Evolutionary conservation across 1,140 invertebrate genomes (phyloP), one percentile per base, ranked within the genome.

Genomic region (Aphidius gifuensis): DNA sequence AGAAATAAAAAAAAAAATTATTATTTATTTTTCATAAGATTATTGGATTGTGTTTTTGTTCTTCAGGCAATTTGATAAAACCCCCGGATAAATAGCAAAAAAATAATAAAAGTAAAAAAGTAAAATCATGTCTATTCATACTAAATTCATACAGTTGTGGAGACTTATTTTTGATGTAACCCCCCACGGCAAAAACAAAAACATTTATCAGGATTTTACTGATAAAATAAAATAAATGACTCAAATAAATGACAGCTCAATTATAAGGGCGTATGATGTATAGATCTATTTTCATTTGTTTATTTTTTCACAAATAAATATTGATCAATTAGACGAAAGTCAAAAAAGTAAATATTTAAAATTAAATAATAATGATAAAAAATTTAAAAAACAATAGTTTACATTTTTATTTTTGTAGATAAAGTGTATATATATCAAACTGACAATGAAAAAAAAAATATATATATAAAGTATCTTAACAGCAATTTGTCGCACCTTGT

Each of bases 131-230:
- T 32, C 23, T 51, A 51, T 51, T 8, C 49, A 6, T 32, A 16
- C 1, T 2, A 6, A 51, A 32, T 57, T 50, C 54, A 40, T 44
- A 46, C 49, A 49, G 5, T 42, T 56, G 23, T 48, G 48, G 8
- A 9, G 23, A 8, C 45, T 53, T 42, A 51, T 46, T 23, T 21
- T 42, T 47, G 5, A 32, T 39, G 7, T 39, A 47, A 32, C 23
- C 23, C 39, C 16, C 21, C 53, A 49, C 40, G 40, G 11, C 9
- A 16, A 49, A 64, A 64, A 64, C 62, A 64, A 47, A 57, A 50
- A 64, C 54, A 64, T 64, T 60, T 57, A 64, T 64, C 63, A 64
- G 58, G 53, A 64, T 64, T 50, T 16, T 11, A n/a, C 51, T 45
- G 53, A 64, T 64, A 59, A 64, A 60, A 64, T 57, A 64, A 48